phyloP scores from a whole-genome alignment of 1,140 invertebrate species.

The roundworm (Caenorhabditis elegans) region DNA sequence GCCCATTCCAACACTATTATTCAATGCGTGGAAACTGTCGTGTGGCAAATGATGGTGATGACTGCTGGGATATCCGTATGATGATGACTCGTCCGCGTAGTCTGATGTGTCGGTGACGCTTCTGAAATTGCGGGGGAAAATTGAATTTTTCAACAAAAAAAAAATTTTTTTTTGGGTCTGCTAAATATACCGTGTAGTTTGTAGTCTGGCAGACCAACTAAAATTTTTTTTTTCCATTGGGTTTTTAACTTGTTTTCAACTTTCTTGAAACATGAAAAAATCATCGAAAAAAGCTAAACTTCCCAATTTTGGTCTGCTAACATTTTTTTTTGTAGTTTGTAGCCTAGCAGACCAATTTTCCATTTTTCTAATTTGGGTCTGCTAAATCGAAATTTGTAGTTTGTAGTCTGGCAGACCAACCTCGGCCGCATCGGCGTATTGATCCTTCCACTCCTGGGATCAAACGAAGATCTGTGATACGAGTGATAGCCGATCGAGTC shows the following conservation, averaged over 20 bases:
- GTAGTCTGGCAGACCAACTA: too few species aligned
- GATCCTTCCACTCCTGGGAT: not conserved
- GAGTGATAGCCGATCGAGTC: conserved; percentile 23
- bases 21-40: not conserved
- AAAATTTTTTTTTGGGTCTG: too few species aligned
- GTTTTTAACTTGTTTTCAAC: too few species aligned
- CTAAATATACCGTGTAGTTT: too few species aligned
- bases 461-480: conserved; percentile 12
- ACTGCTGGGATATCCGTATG: not conserved
- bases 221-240: too few species aligned
- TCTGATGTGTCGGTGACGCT: conserved; percentile 15
- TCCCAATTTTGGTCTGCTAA: too few species aligned
- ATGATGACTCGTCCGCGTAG: not conserved
- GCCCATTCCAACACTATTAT: too few species aligned
- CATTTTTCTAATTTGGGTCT: too few species aligned
- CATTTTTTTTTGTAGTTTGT: not conserved
- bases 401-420: not conserved
- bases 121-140: too few species aligned
- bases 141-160: too few species aligned
- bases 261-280: too few species aligned
- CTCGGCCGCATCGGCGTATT: not conserved
- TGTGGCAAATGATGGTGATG: not conserved
- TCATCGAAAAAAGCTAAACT: not conserved
- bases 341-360: not conserved
- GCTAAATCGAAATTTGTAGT: too few species aligned